A percentile compares a stretch with the other conserved stretches of the same genome.
Evolutionary conservation across 2,113 vertebrate species (phyloP).

Genomic region (Menura novaehollandiae): DNA sequence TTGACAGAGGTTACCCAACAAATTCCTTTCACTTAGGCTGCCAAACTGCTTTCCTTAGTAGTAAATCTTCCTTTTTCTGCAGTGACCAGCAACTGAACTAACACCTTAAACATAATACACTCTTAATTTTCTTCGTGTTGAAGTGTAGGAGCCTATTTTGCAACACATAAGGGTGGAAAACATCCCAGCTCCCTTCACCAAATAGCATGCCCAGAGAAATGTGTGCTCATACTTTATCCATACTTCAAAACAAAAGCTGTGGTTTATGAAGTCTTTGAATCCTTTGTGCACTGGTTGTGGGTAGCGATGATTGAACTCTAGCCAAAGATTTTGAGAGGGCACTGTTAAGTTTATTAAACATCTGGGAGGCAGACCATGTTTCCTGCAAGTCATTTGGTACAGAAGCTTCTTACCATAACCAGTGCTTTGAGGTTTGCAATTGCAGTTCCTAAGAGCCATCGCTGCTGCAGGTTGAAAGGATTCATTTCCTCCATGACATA

Average conservation of each 20-base stretch:
- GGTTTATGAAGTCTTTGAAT: neutral
- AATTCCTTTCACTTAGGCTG: neutral
- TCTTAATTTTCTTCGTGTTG: neutral
- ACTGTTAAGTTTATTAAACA: constrained; percentile 12
- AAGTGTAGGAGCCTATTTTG: neutral
- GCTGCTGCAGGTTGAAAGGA: neutral
- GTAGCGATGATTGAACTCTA: neutral
- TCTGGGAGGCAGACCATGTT: constrained; percentile 9
- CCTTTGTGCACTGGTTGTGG: neutral
- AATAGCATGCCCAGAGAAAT: neutral
- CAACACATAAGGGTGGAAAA: neutral
- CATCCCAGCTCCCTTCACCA: neutral
- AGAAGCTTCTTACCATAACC: neutral
- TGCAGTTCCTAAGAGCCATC: neutral
- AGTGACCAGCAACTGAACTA: neutral
- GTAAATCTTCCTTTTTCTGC: neutral
- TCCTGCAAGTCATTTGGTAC: neutral
- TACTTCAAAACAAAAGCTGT: neutral
- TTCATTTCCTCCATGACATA: neutral
- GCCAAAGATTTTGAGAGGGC: neutral
- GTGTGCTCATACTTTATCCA: neutral
- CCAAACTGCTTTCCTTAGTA: neutral
- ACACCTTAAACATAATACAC: neutral
- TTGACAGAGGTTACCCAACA: neutral
- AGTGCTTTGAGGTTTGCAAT: neutral